These are phyloP conservation scores for Pseudocheirus occidentalis DNA, from an alignment of 2,797 vertebrate species.

Conservation along the genomic window DNA sequence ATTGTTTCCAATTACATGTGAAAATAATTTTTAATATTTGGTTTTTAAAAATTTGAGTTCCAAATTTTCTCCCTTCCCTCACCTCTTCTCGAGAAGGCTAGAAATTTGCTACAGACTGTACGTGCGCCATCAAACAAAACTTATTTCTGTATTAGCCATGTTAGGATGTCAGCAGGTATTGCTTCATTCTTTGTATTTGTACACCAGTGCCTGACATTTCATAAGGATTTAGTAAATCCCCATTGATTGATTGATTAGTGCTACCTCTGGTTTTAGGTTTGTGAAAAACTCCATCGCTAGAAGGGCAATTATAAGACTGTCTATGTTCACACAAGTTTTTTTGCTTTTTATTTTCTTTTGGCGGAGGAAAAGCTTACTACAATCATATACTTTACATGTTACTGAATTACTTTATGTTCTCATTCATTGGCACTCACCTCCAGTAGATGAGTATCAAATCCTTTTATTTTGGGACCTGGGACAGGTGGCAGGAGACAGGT, in stretches of 20 bases:
- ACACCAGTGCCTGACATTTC: neutral
- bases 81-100: neutral
- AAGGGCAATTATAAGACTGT: neutral
- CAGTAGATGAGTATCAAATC: constrained; percentile 93
- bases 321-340: neutral
- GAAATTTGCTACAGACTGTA: neutral
- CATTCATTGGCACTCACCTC: constrained; percentile 86
- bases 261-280: neutral
- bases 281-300: neutral
- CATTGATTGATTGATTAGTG: neutral
- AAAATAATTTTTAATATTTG: neutral
- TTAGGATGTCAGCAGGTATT: neutral
- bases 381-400: neutral
- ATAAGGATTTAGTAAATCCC: neutral
- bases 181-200: neutral
- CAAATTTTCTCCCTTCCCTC: neutral
- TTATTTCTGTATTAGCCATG: neutral
- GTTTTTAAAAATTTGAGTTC: neutral
- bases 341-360: neutral
- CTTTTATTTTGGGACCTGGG: constrained; percentile 96
- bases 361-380: neutral
- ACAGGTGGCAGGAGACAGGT: constrained; percentile 92
- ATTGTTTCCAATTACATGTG: neutral
- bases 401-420: neutral
- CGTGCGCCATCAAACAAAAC: neutral